Evolutionary conservation across 64 coral and sea anemone genomes (phyloP).

Genomic region (Stichodactyla helianthus): DNA sequence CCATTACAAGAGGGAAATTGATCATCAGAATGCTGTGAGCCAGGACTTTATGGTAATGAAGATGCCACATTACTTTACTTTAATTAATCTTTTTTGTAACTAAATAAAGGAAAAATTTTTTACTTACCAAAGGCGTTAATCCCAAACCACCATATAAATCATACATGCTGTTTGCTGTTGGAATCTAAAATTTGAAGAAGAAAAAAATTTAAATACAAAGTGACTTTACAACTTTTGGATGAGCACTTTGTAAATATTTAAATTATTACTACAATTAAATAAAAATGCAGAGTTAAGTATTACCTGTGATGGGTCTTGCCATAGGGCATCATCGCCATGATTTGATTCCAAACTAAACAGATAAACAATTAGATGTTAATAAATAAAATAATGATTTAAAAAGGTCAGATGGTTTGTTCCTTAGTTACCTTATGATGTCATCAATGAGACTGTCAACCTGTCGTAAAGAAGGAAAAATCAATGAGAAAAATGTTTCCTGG

Average conservation of each 20-base stretch:
- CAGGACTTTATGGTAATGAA: too few relatives aligned
- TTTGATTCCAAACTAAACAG: conserved; percentile 57
- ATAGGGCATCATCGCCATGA: conserved; percentile 31
- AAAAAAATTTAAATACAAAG: not conserved
- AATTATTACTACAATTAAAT: too few relatives aligned
- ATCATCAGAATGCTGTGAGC: too few relatives aligned
- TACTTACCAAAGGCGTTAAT: conserved; percentile 43
- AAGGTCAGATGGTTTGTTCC: not conserved
- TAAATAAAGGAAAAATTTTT: not conserved
- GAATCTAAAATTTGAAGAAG: not conserved
- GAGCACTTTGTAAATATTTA: too few relatives aligned
- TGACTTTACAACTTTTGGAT: too few relatives aligned
- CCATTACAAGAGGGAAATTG: too few relatives aligned
- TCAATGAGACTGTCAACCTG: conserved; percentile 89
- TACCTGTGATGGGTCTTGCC: conserved; percentile 29
- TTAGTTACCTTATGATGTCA: conserved; percentile 82
- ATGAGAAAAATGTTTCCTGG: not conserved
- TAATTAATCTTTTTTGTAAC: not conserved
- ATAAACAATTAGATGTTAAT: not conserved
- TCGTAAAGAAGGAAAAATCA: not conserved
- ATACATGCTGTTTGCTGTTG: conserved; percentile 48
- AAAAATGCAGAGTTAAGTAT: not conserved
- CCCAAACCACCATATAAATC: conserved; percentile 50
- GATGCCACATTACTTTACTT: too few relatives aligned
- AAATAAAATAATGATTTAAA: not conserved